Evolutionary conservation across 2,888 invertebrate genomes (phyloP), one percentile per base, ranked within the genome.

Genomic region (Drosophila mimetica): DNA sequence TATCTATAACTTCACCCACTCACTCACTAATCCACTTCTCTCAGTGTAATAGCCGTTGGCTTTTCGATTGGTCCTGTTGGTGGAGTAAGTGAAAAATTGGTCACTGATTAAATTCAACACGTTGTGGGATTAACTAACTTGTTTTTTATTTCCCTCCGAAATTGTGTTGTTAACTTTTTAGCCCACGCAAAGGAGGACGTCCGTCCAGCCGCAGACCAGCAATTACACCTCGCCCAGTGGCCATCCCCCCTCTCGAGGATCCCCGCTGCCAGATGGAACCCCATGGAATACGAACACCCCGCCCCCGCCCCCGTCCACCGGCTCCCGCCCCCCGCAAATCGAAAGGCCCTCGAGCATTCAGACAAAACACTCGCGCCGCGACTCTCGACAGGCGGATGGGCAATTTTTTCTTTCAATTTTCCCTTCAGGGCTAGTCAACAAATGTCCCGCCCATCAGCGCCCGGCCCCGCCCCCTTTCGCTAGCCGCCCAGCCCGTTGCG

Each of bases 101-200:
- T 77, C 85, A 85, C 87, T 86, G 87, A 86, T 83, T 86, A 83
- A 83, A 83, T 83, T 86, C 85, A 83, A 83, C 83, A 86, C 83
- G 83, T 85, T 83, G 85, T 79, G 79, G 83, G 83, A 83, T 86
- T 83, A 86, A 86, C 87, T 83, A 86, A 83, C 85, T 83, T 83
- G 85, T 86, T 85, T 83, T 86, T 83, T 85, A 86, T 86, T 86
- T 86, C 64, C 41, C 71, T 82, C 67, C 82, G 77, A 86, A 83
- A 83, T 77, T 86, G 85, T 81, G 82, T 79, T 83, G 82, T 86
- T 83, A 86, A 79, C 87, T 86, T 85, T 63, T 41, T 32, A 59
- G 57, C 60, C 75, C 34, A 18, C 11, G 3, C 11, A 7, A 53
- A 30, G 4, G 34, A 16, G 34, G 11, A 25, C 50, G 34, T 50